A percentile compares a stretch with the other conserved stretches of the same genome.
Conservation (phyloP, 2,888 invertebrate species). For the Caenorhabditis plicata region DNA sequence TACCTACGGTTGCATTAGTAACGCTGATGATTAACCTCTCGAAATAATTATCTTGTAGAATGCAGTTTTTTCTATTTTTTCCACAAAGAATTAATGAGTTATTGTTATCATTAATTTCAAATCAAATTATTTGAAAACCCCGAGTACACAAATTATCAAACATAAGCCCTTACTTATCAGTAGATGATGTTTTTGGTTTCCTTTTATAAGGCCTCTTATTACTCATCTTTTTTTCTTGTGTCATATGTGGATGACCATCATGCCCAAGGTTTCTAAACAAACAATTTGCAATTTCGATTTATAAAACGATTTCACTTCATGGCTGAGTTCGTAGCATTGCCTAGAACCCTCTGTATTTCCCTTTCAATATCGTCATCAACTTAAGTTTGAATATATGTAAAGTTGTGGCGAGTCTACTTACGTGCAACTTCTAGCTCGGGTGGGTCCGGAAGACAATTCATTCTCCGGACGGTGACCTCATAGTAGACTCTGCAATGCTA, state of each 20-base stretch:
- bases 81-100: no score
- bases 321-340: constrained; percentile 34
- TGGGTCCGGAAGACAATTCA: constrained; percentile 64
- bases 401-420: constrained; percentile 32
- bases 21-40: no score
- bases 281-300: not conserved
- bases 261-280: constrained; percentile 10
- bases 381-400: constrained; percentile 12
- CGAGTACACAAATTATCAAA: not conserved
- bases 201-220: constrained; percentile 28
- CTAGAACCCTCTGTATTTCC: constrained; percentile 50
- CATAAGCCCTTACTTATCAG: constrained; percentile 12
- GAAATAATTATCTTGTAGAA: no score
- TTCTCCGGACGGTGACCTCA: constrained; percentile 62
- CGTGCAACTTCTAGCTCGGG: constrained; percentile 59
- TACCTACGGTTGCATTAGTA: no score
- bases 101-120: constrained; percentile 17
- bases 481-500: constrained; percentile 47
- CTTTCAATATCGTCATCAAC: constrained; percentile 56
- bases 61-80: no score
- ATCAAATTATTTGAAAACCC: constrained; percentile 4
- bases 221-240: constrained; percentile 24
- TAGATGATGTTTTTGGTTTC: constrained; percentile 34
- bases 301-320: constrained; percentile 3
- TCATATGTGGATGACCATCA: constrained; percentile 19